Percentiles rank a stretch among this genome's conserved stretches.
Evolutionary conservation across 1,140 invertebrate genomes (phyloP).

Genomic region (Pachypeltis micranthus): DNA sequence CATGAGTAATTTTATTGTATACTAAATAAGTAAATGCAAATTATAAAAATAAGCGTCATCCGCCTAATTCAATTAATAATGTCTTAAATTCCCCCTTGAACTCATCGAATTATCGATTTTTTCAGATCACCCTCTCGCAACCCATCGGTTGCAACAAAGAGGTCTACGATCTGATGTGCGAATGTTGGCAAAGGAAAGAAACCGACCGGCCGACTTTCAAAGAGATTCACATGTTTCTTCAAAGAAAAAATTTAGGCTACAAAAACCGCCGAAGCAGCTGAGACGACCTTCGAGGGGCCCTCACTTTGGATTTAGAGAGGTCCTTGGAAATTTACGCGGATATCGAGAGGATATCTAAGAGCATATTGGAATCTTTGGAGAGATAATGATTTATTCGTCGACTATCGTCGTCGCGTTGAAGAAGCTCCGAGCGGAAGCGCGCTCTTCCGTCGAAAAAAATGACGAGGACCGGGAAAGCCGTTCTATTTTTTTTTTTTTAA

Average conservation of each 20-base stretch:
- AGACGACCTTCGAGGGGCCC: not conserved
- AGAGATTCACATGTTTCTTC: slow-evolving; percentile 82
- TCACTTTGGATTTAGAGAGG: not conserved
- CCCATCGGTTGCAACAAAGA: slow-evolving; percentile 78
- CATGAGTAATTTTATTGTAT: no score
- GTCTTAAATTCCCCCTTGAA: not conserved
- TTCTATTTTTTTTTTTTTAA: no score
- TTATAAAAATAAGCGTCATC: no score
- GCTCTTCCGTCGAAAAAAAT: no score
- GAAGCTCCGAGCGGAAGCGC: no score
- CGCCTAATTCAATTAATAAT: no score
- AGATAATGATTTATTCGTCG: no score
- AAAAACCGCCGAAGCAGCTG: slow-evolving; percentile 37
- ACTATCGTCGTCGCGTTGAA: no score
- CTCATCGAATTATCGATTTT: slow-evolving; percentile 23
- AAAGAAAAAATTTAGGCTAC: slow-evolving; percentile 78
- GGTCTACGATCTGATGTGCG: slow-evolving; percentile 85
- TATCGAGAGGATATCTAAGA: not conserved
- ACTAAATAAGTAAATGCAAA: no score
- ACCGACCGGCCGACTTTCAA: slow-evolving; percentile 74
- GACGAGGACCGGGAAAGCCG: no score
- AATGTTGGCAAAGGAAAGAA: slow-evolving; percentile 85
- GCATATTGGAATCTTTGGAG: no score
- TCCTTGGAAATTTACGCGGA: not conserved
- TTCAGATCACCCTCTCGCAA: slow-evolving; percentile 53